Evolutionary conservation across 2,797 vertebrate species (phyloP), one percentile per base, ranked within the genome.

Genomic region (Clamator glandarius): DNA sequence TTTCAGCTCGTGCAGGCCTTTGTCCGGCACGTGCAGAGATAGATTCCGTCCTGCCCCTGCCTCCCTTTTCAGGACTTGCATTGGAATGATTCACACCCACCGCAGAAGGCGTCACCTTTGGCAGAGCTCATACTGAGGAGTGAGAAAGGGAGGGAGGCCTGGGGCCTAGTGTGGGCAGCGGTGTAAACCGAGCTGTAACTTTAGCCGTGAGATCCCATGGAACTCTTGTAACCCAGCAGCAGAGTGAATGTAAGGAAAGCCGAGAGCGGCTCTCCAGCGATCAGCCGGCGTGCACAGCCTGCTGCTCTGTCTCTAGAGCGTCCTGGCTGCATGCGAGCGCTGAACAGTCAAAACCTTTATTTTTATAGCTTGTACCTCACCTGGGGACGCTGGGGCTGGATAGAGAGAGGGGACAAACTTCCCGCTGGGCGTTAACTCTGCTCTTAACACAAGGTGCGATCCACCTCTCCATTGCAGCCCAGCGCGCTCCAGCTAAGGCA

Each of bases 1-100:
- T 98, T 99, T 91, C 99, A 99, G 97, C 98, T 99, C 2, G 99
- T 99, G 31, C 99, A 99, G 97, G 99, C 99, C 39, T 99, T 99
- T 7, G 98, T 99, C 73, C 97, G 98, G 86, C 99, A 99, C 0
- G 98, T 99, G 86, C 99, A 99, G 95, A 98, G 99, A 98, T 99
- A 99, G 95, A 88, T 28, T 2, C 16, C 11, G 4, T 55, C 39
- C 75, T 41, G 61, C 88, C 74, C 15, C 80, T 21, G 75, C 58
- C 79, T 88, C 73, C 90, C 69, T 72, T 52, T 36, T 41, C 85
- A 57, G 84, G 79, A 91, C 41, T 11, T 31, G 67, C 84, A 57
- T 70, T 29, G 1, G 41, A 88, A 62, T 4, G 12, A 57, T 58
- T 72, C 62, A 7, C 1, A 26, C 78, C 89, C 89, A 74, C 83